Evolutionary conservation across 2,113 vertebrate genomes (phyloP), one percentile per base, ranked within the genome.

Genomic region (Psilopsiagon aurifrons): DNA sequence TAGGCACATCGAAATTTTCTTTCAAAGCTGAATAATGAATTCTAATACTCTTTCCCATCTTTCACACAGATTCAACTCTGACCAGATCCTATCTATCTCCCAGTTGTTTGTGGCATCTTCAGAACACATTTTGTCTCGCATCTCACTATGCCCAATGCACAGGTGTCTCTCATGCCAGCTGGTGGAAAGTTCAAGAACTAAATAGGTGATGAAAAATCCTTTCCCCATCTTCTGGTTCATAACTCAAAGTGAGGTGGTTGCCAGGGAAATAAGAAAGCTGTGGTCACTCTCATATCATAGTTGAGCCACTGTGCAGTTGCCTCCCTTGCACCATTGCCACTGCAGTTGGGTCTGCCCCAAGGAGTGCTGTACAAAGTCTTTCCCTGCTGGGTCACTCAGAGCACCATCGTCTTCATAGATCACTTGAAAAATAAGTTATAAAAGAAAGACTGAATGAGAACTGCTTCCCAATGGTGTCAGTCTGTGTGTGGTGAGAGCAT

Each of bases 51-150:
- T n/a, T 69, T 25, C 41, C 49, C 27, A 11, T 6, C 4, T 0
- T 17, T 60, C 19, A 28, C 18, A 41, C 0, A 57, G 51, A 29
- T 35, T 23, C 41, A 46, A 27, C 47, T 90, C 35, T 55, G 74
- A 83, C 18, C 23, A 63, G 71, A 86, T 55, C 55, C 52, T 27
- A 7, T 23, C 63, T 67, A 7, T 23, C 63, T 67, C 68, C 49
- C 24, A 51, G 24, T 24, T 51, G 49, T 24, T 51, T 52, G 25
- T 51, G 49, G 24, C 6, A 17, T 29, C 51, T 54, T 54, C 51
- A 54, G 51, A 54, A 54, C 15, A n/a, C 0, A 0, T 22, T 62
- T 62, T 83, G n/a, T 4, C 3, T 25, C 37, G 18, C 3, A 0
- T 43, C 41, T 68, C 49, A 69, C 25, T 12, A 47, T 1, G 3